Percentiles rank a stretch among this genome's conserved stretches.
phyloP scores from a whole-genome alignment of 2,888 invertebrate species.

The Xanthorhoe designata region DNA sequence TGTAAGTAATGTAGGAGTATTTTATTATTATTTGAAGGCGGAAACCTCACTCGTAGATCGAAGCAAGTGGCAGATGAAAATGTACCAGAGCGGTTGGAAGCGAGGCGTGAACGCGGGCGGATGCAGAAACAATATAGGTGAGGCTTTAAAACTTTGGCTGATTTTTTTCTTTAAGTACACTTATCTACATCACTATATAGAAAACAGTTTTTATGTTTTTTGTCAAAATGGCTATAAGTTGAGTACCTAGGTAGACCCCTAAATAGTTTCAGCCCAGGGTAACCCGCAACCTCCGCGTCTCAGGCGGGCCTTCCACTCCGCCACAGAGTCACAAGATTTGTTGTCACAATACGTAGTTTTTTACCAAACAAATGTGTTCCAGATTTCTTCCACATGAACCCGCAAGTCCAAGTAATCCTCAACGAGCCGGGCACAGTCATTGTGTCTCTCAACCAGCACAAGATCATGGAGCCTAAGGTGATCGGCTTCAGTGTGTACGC shows the following conservation, averaged over 20 bases:
- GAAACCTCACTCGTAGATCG: constrained; percentile 92
- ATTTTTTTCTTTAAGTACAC: too few relatives aligned
- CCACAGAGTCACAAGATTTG: too few relatives aligned
- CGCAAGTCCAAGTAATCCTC: constrained; percentile 92
- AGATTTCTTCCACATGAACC: constrained; percentile 97
- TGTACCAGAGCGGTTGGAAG: constrained; percentile 95
- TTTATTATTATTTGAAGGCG: constrained; percentile 68
- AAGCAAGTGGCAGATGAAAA: constrained; percentile 93
- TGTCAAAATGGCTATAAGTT: too few relatives aligned
- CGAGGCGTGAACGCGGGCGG: constrained; percentile 95
- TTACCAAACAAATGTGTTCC: constrained; percentile 39
- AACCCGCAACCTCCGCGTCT: too few relatives aligned
- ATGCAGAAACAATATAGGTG: constrained; percentile 93
- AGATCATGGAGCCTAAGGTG: constrained; percentile 96
- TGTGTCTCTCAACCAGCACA: constrained; percentile 94
- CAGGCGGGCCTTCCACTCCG: too few relatives aligned
- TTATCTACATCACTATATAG: too few relatives aligned
- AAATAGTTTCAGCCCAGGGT: too few relatives aligned
- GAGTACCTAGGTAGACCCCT: too few relatives aligned
- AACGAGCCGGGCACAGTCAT: constrained; percentile 89
- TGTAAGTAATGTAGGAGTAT: background rate
- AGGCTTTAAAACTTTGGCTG: constrained; percentile 45
- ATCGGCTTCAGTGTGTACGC: constrained; percentile 96
- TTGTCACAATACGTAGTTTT: too few relatives aligned
- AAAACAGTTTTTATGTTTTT: too few relatives aligned